Evolutionary conservation across 2,888 invertebrate genomes (phyloP), one percentile per base, ranked within the genome.

Genomic region (Oxystoma pomonae): DNA sequence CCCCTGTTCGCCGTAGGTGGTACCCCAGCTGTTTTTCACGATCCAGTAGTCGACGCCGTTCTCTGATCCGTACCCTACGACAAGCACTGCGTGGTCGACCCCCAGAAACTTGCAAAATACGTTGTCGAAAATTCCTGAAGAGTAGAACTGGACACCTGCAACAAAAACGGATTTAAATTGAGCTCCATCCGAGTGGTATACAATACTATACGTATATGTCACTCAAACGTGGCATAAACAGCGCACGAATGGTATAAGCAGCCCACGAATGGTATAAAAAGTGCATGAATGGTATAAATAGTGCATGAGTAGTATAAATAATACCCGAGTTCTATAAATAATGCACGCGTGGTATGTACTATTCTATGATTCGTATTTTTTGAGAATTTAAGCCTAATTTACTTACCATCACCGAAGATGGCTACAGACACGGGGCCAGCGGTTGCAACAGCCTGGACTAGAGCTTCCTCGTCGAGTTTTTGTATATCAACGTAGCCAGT

Each of bases 81-180:
- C 86, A 70, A 92, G 77, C 35, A 89, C 91, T 67, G 91, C 95
- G 73, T 95, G 95, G 81, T 95, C 92, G 52, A 94, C 82, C 66
- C 83, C 79, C 20, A 82, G 75, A 1, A 84, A 73, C 70, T 63
- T 67, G 81, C 95, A 96, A 53, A 85, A 77, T 57, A 86, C 85
- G 69, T 93, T 92, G 75, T 84, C 85, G 81, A 94, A 95, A 61
- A 95, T 86, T 55, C 91, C 91, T 70, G 83, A 80, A 9, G 84
- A 84, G 81, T 94, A 94, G 77, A 91, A 88, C 81, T 94, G 93
- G 87, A 95, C 93, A 0, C n/a, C n/a, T n/a, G n/a, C n/a, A n/a
- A n/a, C n/a, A n/a, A n/a, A n/a, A n/a, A n/a, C n/a, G n/a, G n/a
- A n/a, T n/a, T n/a, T n/a, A n/a, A n/a, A n/a, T n/a, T n/a, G n/a